Evolutionary conservation across 2,113 vertebrate species (phyloP).

Genomic region (Falco punctatus): DNA sequence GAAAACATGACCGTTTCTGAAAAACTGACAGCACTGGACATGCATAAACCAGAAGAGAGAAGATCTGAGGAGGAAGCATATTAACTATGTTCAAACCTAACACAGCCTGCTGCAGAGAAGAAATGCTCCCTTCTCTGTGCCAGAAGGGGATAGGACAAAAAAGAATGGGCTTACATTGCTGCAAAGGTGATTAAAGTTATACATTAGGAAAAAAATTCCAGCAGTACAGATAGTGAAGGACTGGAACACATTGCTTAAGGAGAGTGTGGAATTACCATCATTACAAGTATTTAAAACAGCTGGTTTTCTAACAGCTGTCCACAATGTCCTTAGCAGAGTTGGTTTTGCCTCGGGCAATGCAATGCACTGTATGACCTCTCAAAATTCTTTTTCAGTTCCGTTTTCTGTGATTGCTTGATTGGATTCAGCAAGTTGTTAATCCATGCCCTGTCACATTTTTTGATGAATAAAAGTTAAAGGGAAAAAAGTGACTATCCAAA

Average conservation of each 20-base stretch:
- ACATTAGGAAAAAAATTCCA: background rate
- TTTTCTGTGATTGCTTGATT: conserved; percentile 6
- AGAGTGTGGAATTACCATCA: background rate
- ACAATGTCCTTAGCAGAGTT: background rate
- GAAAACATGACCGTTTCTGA: background rate
- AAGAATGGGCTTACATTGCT: background rate
- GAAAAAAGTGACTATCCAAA: background rate
- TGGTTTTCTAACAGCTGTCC: conserved; percentile 9
- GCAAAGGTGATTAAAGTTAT: background rate
- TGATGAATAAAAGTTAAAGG: conserved; percentile 1
- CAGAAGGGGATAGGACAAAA: background rate
- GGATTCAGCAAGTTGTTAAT: conserved; percentile 27
- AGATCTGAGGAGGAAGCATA: background rate
- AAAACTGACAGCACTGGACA: background rate
- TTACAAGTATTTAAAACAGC: background rate
- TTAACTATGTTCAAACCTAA: background rate
- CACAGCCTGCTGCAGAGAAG: background rate
- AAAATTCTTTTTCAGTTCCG: background rate
- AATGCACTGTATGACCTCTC: background rate
- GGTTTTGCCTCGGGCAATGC: background rate
- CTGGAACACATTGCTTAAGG: background rate
- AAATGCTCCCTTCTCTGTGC: background rate
- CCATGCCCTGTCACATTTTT: background rate
- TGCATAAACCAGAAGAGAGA: background rate
- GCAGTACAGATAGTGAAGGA: background rate